These are phyloP conservation scores for Heliconius melpomene DNA, from an alignment of 1,140 invertebrate genomes.

Conservation along the genomic window DNA sequence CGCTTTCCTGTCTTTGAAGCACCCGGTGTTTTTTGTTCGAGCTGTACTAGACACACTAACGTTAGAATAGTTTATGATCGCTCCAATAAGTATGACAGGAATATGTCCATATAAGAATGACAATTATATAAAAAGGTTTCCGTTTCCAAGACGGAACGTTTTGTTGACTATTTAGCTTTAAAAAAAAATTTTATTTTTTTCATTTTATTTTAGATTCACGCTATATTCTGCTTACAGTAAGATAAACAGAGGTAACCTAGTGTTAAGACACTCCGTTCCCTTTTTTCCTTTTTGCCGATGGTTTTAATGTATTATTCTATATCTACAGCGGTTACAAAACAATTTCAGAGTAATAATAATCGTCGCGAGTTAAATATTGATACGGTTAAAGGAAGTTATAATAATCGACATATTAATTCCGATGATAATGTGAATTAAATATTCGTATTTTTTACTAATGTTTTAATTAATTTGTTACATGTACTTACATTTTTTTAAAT, in stretches of 20 bases:
- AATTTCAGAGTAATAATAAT: too few species aligned
- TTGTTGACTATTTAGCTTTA: neutral
- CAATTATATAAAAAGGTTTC: constrained; percentile 6
- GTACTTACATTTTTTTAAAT: neutral
- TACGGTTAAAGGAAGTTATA: too few species aligned
- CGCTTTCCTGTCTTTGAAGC: constrained; percentile 58
- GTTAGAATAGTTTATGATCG: constrained; percentile 25
- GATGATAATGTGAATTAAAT: neutral
- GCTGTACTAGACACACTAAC: constrained; percentile 20
- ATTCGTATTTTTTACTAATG: neutral
- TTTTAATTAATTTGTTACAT: neutral
- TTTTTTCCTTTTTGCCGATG: too few species aligned
- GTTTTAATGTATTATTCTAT: too few species aligned
- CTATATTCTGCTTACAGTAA: too few species aligned
- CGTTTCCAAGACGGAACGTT: neutral
- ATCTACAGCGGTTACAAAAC: too few species aligned
- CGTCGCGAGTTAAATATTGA: too few species aligned
- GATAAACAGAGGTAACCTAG: too few species aligned
- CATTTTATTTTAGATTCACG: neutral
- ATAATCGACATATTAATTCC: neutral
- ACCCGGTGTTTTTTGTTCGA: constrained; percentile 29
- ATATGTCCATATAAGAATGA: constrained; percentile 7
- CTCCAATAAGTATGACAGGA: constrained; percentile 11
- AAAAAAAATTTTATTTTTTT: neutral
- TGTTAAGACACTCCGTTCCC: too few species aligned